Evolutionary conservation across 2,888 invertebrate species (phyloP).

Genomic region (Lasioglossum marginatum): DNA sequence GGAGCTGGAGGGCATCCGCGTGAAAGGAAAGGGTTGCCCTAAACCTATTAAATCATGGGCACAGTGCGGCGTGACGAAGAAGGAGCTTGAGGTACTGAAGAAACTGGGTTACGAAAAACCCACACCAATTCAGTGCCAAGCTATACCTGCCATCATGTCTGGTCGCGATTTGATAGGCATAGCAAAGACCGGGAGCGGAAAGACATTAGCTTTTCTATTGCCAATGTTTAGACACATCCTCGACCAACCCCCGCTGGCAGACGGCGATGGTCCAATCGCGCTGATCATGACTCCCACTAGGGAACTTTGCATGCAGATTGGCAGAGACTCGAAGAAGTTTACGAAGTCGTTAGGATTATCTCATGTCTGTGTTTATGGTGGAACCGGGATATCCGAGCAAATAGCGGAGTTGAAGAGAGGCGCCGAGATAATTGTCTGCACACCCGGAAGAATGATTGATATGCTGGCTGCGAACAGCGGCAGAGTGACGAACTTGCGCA

Average conservation of each 20-base stretch:
- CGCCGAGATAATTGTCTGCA: constrained; percentile 99
- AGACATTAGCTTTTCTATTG: constrained; percentile 98
- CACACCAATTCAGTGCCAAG: constrained; percentile 99
- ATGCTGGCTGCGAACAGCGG: constrained; percentile 99
- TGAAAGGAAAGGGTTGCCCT: constrained; percentile 98
- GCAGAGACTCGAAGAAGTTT: constrained; percentile 97
- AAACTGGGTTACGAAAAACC: constrained; percentile 97
- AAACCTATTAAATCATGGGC: constrained; percentile 98
- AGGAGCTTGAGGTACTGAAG: constrained; percentile 96
- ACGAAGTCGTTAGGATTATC: constrained; percentile 94
- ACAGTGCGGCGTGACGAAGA: constrained; percentile 98
- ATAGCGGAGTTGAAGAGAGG: constrained; percentile 98
- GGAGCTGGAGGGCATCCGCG: constrained; percentile 97
- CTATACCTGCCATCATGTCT: constrained; percentile 98
- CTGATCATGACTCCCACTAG: constrained; percentile 99
- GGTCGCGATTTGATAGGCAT: constrained; percentile 99
- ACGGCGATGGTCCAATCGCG: constrained; percentile 98
- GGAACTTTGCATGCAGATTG: constrained; percentile 99
- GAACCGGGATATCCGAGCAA: constrained; percentile 98
- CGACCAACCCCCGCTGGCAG: constrained; percentile 97
- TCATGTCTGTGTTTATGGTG: constrained; percentile 99
- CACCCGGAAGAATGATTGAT: constrained; percentile 99
- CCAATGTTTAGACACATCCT: constrained; percentile 99
- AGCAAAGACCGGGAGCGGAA: constrained; percentile 99
- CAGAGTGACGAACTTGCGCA: constrained; percentile 97